Base-by-base conservation (phyloP, 2,888 invertebrate species). In the Dioctria linearis region DNA sequence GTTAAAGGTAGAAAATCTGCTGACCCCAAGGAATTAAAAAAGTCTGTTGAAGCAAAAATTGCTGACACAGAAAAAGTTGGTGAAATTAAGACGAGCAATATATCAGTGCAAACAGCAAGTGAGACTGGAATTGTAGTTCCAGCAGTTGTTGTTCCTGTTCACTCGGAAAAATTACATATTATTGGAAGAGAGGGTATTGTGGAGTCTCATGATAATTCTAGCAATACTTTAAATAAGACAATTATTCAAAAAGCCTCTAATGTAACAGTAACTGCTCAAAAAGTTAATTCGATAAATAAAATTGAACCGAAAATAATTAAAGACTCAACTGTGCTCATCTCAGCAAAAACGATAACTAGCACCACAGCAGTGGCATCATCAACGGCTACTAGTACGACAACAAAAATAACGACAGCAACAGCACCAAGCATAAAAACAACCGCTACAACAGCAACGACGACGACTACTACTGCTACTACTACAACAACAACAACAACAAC, bases 401-500 rank as follows among this genome's bases (percentile, higher is more conserved):
- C 54, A 59, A 39, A n/a, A 11, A 46, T 25, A 25, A 13, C n/a
- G 8, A 76, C 61, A 37, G 49, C 9, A 37, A 49, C 8, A 9
- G 11, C 25, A 5, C 2, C 54, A n/a, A 51, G 5, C 3, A 71
- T 8, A 5, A 39, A 51, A 0, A 71, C 71, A 5, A 37, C 71
- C 11, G 37, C 71, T 5, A 54, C 71, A 3, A 54, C 5, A 0
- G 83, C 86, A 3, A 85, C 84, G 0, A 85, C 85, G 0, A 85
- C 85, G 0, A 85, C 85, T 0, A 85, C 84, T 0, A 85, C 85
- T 0, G 85, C 86, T 0, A 85, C 86, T 0, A 86, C 86, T 0
- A 85, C 86, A 0, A 86, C 85, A 0, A 86, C 87, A 3, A 85
- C 85, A 2, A 86, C 86, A 0, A 86, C 86, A 6, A 86, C 87